Evolutionary conservation across 2,113 vertebrate genomes (phyloP).

Genomic region (Melanotaenia duboulayi): DNA sequence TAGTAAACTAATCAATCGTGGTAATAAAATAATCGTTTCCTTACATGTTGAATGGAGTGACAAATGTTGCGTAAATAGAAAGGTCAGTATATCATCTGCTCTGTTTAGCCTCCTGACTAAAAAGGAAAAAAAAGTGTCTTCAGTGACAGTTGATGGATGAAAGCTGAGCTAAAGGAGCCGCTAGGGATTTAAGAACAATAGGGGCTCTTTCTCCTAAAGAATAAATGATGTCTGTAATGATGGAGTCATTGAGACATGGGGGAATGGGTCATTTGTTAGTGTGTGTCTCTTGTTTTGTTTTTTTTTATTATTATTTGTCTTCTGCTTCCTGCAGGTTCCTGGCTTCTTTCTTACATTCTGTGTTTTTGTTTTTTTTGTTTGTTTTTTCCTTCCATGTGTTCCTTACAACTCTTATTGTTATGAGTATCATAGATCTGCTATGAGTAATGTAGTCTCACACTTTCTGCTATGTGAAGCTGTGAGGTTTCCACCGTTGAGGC

Average conservation of each 20-base stretch:
- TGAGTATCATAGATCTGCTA: too few species aligned
- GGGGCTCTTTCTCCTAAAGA: constrained; percentile 24
- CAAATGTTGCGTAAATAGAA: constrained; percentile 10
- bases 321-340: constrained; percentile 44
- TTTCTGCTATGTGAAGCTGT: too few species aligned
- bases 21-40: not conserved
- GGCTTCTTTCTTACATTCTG: constrained; percentile 58
- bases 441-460: too few species aligned
- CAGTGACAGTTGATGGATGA: constrained; percentile 23
- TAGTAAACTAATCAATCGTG: not conserved
- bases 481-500: too few species aligned
- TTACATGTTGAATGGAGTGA: not conserved
- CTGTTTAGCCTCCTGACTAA: constrained; percentile 19
- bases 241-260: constrained; percentile 44
- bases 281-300: constrained; percentile 31
- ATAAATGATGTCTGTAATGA: constrained; percentile 30
- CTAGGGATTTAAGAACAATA: constrained; percentile 46
- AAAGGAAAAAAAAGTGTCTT: constrained; percentile 21
- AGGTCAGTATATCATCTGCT: not conserved
- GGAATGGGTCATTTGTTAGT: constrained; percentile 65
- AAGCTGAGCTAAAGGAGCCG: constrained; percentile 6
- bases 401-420: too few species aligned
- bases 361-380: constrained; percentile 6
- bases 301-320: constrained; percentile 44
- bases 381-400: not conserved